Evolutionary conservation across 2,113 vertebrate species (phyloP).

Genomic region (Eira barbara): DNA sequence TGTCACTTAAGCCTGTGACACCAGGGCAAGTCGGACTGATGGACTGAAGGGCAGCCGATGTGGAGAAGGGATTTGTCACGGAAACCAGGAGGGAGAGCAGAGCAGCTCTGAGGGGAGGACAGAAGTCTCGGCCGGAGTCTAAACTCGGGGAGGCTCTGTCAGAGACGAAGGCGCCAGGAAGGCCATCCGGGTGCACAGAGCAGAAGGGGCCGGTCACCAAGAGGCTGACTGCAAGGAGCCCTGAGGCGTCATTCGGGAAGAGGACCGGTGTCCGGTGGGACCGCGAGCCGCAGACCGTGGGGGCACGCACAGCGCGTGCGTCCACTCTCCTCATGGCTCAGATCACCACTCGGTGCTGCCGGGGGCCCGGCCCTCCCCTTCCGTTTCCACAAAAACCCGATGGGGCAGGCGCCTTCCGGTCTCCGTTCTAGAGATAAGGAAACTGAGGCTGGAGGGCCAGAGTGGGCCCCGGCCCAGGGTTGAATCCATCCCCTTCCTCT

Average conservation of each 20-base stretch:
- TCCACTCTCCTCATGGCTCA: rapidly evolving
- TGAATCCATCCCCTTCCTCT: background rate
- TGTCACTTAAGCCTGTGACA: background rate
- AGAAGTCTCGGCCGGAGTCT: background rate
- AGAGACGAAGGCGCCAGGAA: background rate
- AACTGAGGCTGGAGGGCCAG: background rate
- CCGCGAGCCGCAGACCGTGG: rapidly evolving
- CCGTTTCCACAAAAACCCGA: rapidly evolving
- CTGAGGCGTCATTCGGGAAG: background rate
- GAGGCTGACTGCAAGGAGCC: background rate
- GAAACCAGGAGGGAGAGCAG: background rate
- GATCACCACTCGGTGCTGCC: rapidly evolving
- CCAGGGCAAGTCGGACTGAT: background rate
- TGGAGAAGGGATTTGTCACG: background rate
- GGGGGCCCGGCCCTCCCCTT: rapidly evolving
- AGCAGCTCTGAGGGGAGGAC: background rate
- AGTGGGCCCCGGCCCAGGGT: rapidly evolving
- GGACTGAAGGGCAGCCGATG: background rate
- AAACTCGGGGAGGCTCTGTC: background rate
- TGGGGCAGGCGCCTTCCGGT: background rate
- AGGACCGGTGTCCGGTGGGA: background rate
- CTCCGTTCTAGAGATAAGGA: background rate
- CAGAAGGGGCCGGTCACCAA: background rate
- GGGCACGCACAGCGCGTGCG: rapidly evolving
- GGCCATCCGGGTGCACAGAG: background rate